Conservation (phyloP, 2,888 invertebrate species). For the Geophilus truncorum region DNA sequence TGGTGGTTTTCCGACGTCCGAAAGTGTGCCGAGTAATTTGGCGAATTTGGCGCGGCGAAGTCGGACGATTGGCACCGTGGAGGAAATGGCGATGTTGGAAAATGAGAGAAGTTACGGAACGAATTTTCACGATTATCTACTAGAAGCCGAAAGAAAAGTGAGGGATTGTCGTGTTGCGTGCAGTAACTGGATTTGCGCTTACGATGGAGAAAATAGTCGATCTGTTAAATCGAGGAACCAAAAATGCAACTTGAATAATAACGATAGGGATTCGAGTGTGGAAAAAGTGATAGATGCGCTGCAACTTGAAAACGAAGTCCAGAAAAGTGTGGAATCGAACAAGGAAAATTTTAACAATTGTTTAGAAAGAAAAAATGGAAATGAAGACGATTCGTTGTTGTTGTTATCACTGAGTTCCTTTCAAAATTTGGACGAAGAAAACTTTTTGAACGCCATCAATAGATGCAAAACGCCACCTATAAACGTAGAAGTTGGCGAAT, state of each 20-base stretch:
- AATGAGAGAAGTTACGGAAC: conserved; percentile 38
- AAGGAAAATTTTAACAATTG: background rate
- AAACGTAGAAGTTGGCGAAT: background rate
- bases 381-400: background rate
- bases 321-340: background rate
- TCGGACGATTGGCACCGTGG: conserved; percentile 25
- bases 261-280: background rate
- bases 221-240: background rate
- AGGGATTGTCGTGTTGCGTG: conserved; percentile 69
- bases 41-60: conserved; percentile 72
- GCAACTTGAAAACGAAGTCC: background rate
- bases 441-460: background rate
- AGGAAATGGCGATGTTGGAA: background rate
- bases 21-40: conserved; percentile 55
- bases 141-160: conserved; percentile 75
- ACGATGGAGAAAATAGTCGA: conserved; percentile 58
- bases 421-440: background rate
- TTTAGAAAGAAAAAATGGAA: background rate
- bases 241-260: background rate
- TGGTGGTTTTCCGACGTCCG: background rate
- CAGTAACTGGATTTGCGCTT: conserved; percentile 69
- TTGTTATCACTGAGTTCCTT: too few relatives aligned
- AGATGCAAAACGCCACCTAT: background rate
- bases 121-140: conserved; percentile 60
- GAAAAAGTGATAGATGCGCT: background rate